phyloP scores from a whole-genome alignment of 2,797 vertebrate species.

The Lacerta viridis region DNA sequence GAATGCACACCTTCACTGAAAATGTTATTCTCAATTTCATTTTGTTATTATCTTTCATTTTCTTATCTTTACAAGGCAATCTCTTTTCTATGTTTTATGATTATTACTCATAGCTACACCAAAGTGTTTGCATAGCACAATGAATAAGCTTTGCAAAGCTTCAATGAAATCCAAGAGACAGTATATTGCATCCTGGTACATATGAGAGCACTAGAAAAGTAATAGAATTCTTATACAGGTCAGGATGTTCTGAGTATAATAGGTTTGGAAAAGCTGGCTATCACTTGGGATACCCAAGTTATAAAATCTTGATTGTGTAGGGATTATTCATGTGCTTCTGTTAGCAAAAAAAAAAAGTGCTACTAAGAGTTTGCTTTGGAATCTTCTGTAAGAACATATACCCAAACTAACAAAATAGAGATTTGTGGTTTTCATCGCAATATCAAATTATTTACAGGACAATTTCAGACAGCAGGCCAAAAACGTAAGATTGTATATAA shows the following conservation, averaged over 20 bases:
- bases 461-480: constrained; percentile 3
- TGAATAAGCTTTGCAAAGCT: not conserved
- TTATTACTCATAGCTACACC: constrained; percentile 19
- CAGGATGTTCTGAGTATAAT: not conserved
- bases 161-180: not conserved
- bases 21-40: constrained; percentile 4
- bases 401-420: not conserved
- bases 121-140: constrained; percentile 41
- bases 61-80: constrained; percentile 22
- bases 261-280: not conserved
- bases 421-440: not conserved
- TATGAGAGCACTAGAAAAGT: fast-evolving
- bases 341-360: not conserved
- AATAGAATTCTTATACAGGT: not conserved
- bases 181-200: fast-evolving
- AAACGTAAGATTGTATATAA: too few relatives aligned
- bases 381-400: not conserved
- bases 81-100: constrained; percentile 17
- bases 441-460: not conserved
- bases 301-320: not conserved
- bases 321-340: not conserved
- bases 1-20: constrained; percentile 12
- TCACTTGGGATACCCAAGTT: not conserved
- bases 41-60: not conserved
- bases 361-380: not conserved